Evolutionary conservation across 2,113 vertebrate genomes (phyloP).

Genomic region (Hucho hucho): DNA sequence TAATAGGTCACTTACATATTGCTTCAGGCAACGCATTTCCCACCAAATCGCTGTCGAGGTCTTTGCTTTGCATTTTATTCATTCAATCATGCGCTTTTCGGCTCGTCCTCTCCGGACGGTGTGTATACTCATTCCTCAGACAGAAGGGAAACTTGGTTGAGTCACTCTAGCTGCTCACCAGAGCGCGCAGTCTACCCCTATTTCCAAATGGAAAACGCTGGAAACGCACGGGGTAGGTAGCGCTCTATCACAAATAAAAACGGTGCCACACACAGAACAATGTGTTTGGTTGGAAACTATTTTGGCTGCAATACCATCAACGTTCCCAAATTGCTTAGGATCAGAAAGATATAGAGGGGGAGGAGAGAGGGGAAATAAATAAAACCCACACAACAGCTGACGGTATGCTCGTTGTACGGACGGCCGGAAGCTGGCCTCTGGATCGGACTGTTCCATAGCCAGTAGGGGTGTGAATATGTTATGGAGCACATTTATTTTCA

Average conservation of each 20-base stretch:
- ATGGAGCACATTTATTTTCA: not conserved
- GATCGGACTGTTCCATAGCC: constrained; percentile 63
- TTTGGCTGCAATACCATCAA: not conserved
- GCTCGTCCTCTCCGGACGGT: constrained; percentile 47
- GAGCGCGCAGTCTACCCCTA: constrained; percentile 16
- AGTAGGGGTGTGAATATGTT: not conserved
- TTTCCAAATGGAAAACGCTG: constrained; percentile 25
- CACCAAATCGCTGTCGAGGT: constrained; percentile 53
- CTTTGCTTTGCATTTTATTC: constrained; percentile 61
- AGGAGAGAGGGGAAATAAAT: constrained; percentile 33
- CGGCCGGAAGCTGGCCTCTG: constrained; percentile 38
- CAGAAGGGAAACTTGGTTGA: constrained; percentile 46
- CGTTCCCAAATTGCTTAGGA: not conserved
- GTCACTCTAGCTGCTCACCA: constrained; percentile 46
- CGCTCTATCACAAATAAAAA: not conserved
- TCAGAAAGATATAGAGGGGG: not conserved
- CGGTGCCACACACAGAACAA: not conserved
- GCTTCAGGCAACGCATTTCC: constrained; percentile 44
- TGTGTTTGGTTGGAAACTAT: not conserved
- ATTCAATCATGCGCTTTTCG: constrained; percentile 59
- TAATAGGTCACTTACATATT: constrained; percentile 64
- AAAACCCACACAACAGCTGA: constrained; percentile 64
- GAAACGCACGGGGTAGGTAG: constrained; percentile 3
- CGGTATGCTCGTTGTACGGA: constrained; percentile 45
- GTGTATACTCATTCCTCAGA: constrained; percentile 70